Conservation (phyloP, 2,113 vertebrate genomes). For the Gambusia affinis region DNA sequence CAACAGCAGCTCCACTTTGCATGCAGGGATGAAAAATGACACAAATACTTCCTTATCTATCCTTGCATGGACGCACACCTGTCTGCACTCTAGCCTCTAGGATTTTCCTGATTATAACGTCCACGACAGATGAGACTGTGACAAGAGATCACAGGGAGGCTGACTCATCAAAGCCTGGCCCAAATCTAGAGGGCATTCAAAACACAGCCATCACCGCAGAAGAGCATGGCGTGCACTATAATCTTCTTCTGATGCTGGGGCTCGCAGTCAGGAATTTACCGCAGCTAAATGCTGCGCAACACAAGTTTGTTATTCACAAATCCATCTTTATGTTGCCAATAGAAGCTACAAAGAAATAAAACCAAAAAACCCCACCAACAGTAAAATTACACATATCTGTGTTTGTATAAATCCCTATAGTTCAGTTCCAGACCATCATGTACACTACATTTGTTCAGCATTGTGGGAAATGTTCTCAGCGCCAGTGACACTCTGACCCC, state of each 20-base stretch:
- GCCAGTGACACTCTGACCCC: conserved; percentile 32
- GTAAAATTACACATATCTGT: neutral
- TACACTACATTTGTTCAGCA: conserved; percentile 6
- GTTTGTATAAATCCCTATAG: conserved; percentile 18
- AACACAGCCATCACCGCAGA: conserved; percentile 55
- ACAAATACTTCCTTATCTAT: neutral
- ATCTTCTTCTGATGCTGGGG: conserved; percentile 25
- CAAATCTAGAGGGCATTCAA: conserved; percentile 69
- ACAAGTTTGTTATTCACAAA: neutral
- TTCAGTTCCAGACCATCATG: neutral
- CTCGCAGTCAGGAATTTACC: conserved; percentile 8
- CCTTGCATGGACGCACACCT: conserved; percentile 6
- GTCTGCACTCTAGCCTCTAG: conserved; percentile 38
- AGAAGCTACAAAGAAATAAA: neutral
- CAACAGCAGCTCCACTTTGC: neutral
- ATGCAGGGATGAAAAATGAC: neutral
- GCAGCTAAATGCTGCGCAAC: neutral
- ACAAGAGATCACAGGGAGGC: conserved; percentile 63
- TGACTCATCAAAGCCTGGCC: conserved; percentile 72
- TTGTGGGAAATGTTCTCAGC: conserved; percentile 23
- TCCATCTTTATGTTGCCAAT: neutral
- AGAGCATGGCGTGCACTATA: conserved; percentile 38
- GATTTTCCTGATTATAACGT: conserved; percentile 50
- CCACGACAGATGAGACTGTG: conserved; percentile 50
- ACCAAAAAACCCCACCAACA: neutral